Evolutionary conservation across 2,797 vertebrate genomes (phyloP), one percentile per base, ranked within the genome.

Genomic region (Steatocranus sp.): DNA sequence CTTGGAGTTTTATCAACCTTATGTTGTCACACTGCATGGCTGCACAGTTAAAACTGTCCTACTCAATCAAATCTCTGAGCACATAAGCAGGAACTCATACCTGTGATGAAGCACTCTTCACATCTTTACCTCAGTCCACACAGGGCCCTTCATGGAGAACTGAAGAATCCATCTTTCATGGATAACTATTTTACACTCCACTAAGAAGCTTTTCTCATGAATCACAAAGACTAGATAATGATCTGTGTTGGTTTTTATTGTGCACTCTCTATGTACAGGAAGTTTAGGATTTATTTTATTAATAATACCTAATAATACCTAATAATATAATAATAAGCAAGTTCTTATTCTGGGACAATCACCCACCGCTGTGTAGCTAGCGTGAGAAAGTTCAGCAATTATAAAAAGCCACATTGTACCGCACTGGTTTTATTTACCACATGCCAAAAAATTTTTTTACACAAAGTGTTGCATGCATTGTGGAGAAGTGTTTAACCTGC

Each of bases 321-420:
- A 70, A 17, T 68, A 23, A 68, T 68, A 41, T 25, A 38, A 38
- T 8, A 41, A 66, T 66, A 23, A 66, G 9, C 15, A 27, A 18
- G 66, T 7, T 46, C 14, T 70, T 46, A 18, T 3, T 46, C 4
- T 7, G 5, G 5, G 41, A 30, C 10, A 30, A 4, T 27, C 23
- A 70, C 23, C 38, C 14, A 1, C 38, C 17, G n/a, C 63, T 43
- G 38, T 3, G 36, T 6, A 70, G 3, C 66, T 46, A 27, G 12
- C 1, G 0, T 41, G 61, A 41, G n/a, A 41, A 66, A 9, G n/a
- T 38, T 23, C 1, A 46, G 23, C 20, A 43, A 3, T 10, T 11
- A 43, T 68, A 10, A 70, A 25, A 70, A 27, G 14, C 66, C 23
- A 27, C 66, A 68, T 15, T 2, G 38, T 46, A 18, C 0, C 6